Base-by-base conservation (phyloP, 2,797 vertebrate genomes). In the Neosalanx taihuensis region DNA sequence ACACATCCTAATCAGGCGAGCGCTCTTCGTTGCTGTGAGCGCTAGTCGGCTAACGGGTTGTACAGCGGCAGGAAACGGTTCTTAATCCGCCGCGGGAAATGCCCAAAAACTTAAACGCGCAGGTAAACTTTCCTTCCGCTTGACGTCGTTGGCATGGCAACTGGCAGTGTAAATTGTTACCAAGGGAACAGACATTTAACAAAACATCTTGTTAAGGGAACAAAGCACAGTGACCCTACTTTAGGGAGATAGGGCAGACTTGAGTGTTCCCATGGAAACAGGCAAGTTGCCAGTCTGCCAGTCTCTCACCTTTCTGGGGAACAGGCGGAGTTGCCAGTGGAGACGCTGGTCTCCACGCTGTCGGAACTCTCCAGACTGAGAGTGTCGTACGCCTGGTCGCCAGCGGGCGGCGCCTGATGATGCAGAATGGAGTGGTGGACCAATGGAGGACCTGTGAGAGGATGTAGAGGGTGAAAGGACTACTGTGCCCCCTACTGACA, bases 341-440 rank as follows among this genome's bases (percentile, higher is more conserved):
- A 99, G 88, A 97, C 89, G 86, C 94, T 98, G 90, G 97, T 99
- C 82, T 99, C 98, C 91, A 97, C 72, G 86, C 97, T 99, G 93
- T 99, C 97, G 0, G 97, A 99, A 89, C 97, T 99, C 90, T 99
- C 97, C 88, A 99, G 89, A 84, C 98, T 99, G 77, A 98, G 92
- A 0, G 97, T 99, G 93, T 99, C 98, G 0, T 97, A 99, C 0
- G 96, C 94, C 69, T 92, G 92, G 0, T 76, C 73, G 0, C 92
- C 93, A 0, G 89, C 81, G 5, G 93, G 88, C 0, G 92, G 93
- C 75, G 79, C 66, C 81, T 95, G 94, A 73, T 97, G 97, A 77
- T 98, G 96, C 69, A 98, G 92, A 85, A 97, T 95, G 83, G 96
- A 96, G 87, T 94, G 95, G 89, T 97, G 95, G 83, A 96, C 80